phyloP scores from a whole-genome alignment of 2,888 invertebrate genomes.

The Tenthredo amoena region DNA sequence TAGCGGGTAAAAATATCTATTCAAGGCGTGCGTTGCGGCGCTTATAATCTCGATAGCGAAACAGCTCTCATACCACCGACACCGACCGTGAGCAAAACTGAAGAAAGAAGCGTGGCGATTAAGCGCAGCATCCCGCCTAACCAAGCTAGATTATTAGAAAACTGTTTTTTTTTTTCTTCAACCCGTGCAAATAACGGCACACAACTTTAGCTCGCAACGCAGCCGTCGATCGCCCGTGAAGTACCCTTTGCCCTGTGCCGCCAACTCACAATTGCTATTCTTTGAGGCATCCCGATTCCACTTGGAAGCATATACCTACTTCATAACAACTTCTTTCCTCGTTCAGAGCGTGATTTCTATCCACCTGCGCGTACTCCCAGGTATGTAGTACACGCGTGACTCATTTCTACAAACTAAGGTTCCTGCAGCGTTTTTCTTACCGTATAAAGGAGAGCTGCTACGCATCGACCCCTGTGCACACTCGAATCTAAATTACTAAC shows the following conservation, averaged over 20 bases:
- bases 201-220: neutral
- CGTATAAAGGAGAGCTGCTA: slow-evolving; percentile 29
- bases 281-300: slow-evolving; percentile 7
- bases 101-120: slow-evolving; percentile 1
- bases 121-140: slow-evolving; percentile 24
- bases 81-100: neutral
- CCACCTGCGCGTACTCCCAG: slow-evolving; percentile 22
- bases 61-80: neutral
- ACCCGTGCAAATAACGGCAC: neutral
- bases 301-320: neutral
- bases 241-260: slow-evolving; percentile 9
- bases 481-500: slow-evolving; percentile 9
- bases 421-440: neutral
- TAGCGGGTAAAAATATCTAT: slow-evolving; percentile 7
- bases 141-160: slow-evolving; percentile 7
- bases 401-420: neutral
- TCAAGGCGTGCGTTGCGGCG: slow-evolving; percentile 37
- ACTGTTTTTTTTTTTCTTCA: slow-evolving; percentile 9
- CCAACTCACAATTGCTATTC: slow-evolving; percentile 16
- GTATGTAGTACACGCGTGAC: slow-evolving; percentile 7
- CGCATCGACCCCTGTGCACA: neutral
- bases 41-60: neutral
- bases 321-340: slow-evolving; percentile 27
- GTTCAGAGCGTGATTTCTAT: slow-evolving; percentile 24
- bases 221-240: neutral